Conservation (phyloP, 2,888 invertebrate species). For the Shargacucullia verbasci region DNA sequence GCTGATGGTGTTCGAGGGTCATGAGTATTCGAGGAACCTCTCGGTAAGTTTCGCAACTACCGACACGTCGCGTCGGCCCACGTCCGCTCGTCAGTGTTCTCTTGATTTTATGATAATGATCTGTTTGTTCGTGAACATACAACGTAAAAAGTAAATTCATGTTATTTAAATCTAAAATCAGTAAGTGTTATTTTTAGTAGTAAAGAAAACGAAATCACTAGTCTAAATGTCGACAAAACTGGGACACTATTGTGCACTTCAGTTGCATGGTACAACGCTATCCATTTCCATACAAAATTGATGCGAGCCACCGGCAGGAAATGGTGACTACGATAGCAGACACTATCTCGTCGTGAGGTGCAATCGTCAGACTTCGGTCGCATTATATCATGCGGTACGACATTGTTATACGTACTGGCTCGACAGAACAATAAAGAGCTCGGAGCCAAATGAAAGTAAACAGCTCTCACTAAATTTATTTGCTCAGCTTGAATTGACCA, state of each 20-base stretch:
- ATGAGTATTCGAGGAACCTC: conserved; percentile 71
- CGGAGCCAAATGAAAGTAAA: conserved; percentile 35
- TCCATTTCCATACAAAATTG: conserved; percentile 76
- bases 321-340: conserved; percentile 67
- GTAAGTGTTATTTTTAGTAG: neutral
- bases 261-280: conserved; percentile 61
- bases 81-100: conserved; percentile 66
- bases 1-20: conserved; percentile 72
- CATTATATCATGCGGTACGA: conserved; percentile 64
- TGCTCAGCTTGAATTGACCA: conserved; percentile 40
- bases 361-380: conserved; percentile 61
- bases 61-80: conserved; percentile 61
- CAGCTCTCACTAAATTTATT: conserved; percentile 24
- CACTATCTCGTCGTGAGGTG: conserved; percentile 65
- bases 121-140: conserved; percentile 18
- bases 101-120: conserved; percentile 44
- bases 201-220: conserved; percentile 9
- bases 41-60: conserved; percentile 70
- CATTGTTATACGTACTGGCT: conserved; percentile 42
- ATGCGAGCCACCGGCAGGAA: conserved; percentile 69
- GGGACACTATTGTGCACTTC: conserved; percentile 59
- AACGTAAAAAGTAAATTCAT: conserved; percentile 11
- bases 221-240: conserved; percentile 12
- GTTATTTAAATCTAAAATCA: neutral
- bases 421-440: conserved; percentile 41